Evolutionary conservation across 1,140 invertebrate species (phyloP).

Genomic region (Drosophila tsacasi): DNA sequence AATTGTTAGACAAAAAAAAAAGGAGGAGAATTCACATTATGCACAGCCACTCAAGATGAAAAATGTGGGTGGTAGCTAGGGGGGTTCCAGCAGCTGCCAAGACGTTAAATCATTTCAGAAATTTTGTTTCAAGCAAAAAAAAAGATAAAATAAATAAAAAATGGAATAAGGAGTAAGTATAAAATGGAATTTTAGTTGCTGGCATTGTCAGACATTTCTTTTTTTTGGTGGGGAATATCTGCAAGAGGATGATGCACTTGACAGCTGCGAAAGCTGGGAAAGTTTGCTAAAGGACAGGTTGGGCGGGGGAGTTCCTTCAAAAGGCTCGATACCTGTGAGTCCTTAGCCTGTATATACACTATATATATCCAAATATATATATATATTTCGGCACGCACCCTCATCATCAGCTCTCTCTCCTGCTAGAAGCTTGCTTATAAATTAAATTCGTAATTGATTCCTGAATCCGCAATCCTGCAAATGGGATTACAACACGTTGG

Average conservation of each 20-base stretch:
- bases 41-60: constrained; percentile 38
- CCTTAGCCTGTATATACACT: not conserved
- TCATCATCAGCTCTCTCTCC: constrained; percentile 37
- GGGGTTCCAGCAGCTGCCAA: constrained; percentile 7
- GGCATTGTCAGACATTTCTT: constrained; percentile 42
- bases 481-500: constrained; percentile 82
- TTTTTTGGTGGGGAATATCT: not conserved
- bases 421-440: constrained; percentile 59
- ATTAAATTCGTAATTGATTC: constrained; percentile 84
- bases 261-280: constrained; percentile 59
- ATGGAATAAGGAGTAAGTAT: constrained; percentile 5
- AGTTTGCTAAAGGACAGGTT: constrained; percentile 9
- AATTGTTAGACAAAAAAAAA: constrained; percentile 70
- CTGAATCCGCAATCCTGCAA: constrained; percentile 83
- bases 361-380: not conserved
- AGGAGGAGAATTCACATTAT: constrained; percentile 55
- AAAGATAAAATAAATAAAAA: not conserved
- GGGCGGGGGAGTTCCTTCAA: constrained; percentile 11
- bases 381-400: constrained; percentile 6
- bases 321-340: constrained; percentile 55
- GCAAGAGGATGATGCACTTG: constrained; percentile 55
- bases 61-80: not conserved
- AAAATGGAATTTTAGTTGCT: constrained; percentile 57
- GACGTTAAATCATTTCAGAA: constrained; percentile 68
- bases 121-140: constrained; percentile 33